Evolutionary conservation across 1,140 invertebrate genomes (phyloP).

Genomic region (Sesamia nonagrioides): DNA sequence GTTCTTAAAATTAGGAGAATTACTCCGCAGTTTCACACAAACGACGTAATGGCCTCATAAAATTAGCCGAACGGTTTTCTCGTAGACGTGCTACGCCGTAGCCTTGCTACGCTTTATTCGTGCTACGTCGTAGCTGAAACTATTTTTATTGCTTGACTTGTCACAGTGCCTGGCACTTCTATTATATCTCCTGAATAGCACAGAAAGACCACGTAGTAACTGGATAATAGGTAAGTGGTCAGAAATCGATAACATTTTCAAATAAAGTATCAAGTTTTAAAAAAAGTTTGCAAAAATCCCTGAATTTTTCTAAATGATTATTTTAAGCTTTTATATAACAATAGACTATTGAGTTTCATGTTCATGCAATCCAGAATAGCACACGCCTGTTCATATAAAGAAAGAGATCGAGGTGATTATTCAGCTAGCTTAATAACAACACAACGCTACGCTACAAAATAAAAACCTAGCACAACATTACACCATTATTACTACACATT

Average conservation of each 20-base stretch:
- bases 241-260: not conserved
- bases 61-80: not conserved
- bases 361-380: too few relatives aligned
- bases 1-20: too few relatives aligned
- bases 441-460: not conserved
- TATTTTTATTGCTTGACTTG: constrained; percentile 24
- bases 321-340: too few relatives aligned
- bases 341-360: too few relatives aligned
- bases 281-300: too few relatives aligned
- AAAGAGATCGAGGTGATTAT: not conserved
- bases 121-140: constrained; percentile 26
- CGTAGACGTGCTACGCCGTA: constrained; percentile 33
- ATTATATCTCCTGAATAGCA: not conserved
- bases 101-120: constrained; percentile 6
- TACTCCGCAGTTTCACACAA: constrained; percentile 11
- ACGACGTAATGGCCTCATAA: constrained; percentile 15
- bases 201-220: not conserved
- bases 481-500: not conserved
- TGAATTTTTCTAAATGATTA: too few relatives aligned
- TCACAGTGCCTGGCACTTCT: not conserved
- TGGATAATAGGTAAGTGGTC: not conserved
- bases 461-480: not conserved
- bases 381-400: too few relatives aligned
- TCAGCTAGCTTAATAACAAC: not conserved
- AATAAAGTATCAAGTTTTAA: not conserved